Conservation (phyloP, 2,113 vertebrate species). For the Aythya baeri region DNA sequence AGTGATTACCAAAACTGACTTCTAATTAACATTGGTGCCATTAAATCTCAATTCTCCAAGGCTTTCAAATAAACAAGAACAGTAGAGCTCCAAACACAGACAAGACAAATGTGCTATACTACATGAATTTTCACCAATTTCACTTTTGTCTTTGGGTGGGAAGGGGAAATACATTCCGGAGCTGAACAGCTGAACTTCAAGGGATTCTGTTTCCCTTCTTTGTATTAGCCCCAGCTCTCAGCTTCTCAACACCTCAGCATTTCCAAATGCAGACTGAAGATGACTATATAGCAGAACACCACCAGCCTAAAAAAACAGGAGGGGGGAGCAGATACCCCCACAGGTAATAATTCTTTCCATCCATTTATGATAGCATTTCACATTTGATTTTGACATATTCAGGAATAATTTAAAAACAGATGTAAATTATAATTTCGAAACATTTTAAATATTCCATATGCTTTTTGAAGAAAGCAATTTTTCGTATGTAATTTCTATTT, state of each 20-base stretch:
- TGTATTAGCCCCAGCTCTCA: not conserved
- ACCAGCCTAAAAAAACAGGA: fast-evolving
- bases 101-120: not conserved
- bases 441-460: not conserved
- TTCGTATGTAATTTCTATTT: not conserved
- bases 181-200: not conserved
- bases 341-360: not conserved
- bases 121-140: not conserved
- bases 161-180: not conserved
- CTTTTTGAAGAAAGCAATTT: not conserved
- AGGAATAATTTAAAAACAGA: not conserved
- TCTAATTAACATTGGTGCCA: not conserved
- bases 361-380: not conserved
- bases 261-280: not conserved
- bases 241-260: not conserved
- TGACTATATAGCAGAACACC: not conserved
- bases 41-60: not conserved
- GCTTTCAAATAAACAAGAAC: not conserved
- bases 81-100: not conserved
- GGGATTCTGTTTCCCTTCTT: not conserved
- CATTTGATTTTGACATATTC: not conserved
- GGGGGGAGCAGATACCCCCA: not conserved
- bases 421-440: not conserved
- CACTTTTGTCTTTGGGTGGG: not conserved
- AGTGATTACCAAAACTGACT: not conserved